Percentiles rank a stretch among this genome's conserved stretches.
Conservation (phyloP, 2,113 vertebrate species). For the Lucifuga dentata region DNA sequence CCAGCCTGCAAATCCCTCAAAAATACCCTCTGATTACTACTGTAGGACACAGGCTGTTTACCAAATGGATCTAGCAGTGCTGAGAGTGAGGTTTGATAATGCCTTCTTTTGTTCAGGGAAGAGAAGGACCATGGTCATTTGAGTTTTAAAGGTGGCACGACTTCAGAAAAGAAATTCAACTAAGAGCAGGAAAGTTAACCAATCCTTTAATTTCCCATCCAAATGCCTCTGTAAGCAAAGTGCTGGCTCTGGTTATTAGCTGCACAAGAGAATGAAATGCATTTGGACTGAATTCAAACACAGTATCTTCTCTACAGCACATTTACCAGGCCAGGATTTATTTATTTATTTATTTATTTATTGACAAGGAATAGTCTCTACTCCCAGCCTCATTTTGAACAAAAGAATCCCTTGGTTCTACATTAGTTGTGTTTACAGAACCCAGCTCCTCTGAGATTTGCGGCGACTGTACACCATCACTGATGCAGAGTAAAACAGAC, state of each 20-base stretch:
- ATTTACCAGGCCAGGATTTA: conserved; percentile 37
- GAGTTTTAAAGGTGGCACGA: conserved; percentile 68
- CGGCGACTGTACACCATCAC: conserved; percentile 48
- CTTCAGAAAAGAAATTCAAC: conserved; percentile 53
- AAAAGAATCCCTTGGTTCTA: conserved; percentile 41
- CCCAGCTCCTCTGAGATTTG: conserved; percentile 44
- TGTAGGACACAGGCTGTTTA: conserved; percentile 82
- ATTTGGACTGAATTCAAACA: conserved; percentile 40
- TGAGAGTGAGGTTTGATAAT: conserved; percentile 77
- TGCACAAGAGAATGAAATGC: conserved; percentile 32
- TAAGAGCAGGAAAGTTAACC: conserved; percentile 45
- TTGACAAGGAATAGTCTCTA: conserved; percentile 39
- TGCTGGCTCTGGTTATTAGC: not conserved
- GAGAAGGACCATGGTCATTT: conserved; percentile 64
- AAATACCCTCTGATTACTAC: conserved; percentile 84
- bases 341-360: no score
- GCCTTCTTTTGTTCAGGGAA: conserved; percentile 73
- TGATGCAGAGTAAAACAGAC: conserved; percentile 58
- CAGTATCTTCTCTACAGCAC: conserved; percentile 24
- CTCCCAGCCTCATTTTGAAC: conserved; percentile 48
- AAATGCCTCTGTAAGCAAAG: conserved; percentile 38
- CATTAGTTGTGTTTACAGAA: conserved; percentile 59
- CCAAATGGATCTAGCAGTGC: conserved; percentile 78
- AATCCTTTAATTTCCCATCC: conserved; percentile 51
- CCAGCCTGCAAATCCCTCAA: conserved; percentile 82